Percentiles rank a stretch among this genome's conserved stretches.
Conservation (phyloP, 2,113 vertebrate genomes). For the Corynorhinus townsendii region DNA sequence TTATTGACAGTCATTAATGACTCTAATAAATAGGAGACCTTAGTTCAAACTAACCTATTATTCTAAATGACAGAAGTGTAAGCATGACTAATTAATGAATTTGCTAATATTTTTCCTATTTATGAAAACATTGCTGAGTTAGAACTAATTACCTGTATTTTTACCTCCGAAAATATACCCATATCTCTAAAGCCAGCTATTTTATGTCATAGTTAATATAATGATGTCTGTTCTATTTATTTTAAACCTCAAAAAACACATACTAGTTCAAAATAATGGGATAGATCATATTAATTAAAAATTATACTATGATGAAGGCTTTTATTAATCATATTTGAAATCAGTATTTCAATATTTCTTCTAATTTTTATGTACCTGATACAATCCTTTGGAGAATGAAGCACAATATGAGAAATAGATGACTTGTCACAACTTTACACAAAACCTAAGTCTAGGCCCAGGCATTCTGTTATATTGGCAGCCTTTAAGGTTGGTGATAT, state of each 20-base stretch:
- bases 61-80: conserved; percentile 56
- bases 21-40: conserved; percentile 39
- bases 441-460: neutral
- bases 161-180: neutral
- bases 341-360: neutral
- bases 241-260: neutral
- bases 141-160: conserved; percentile 43
- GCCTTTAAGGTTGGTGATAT: neutral
- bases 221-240: neutral
- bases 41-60: conserved; percentile 63
- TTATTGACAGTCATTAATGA: conserved; percentile 48
- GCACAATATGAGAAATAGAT: neutral
- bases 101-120: conserved; percentile 57
- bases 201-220: neutral
- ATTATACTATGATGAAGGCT: neutral
- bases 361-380: neutral
- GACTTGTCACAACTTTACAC: neutral
- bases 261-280: neutral
- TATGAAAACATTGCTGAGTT: conserved; percentile 39
- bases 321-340: neutral
- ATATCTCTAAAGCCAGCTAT: neutral
- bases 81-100: conserved; percentile 61
- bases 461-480: neutral
- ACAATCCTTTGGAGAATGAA: neutral
- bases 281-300: neutral